Evolutionary conservation across 1,140 invertebrate species (phyloP).

Genomic region (Choristoneura fumiferana): DNA sequence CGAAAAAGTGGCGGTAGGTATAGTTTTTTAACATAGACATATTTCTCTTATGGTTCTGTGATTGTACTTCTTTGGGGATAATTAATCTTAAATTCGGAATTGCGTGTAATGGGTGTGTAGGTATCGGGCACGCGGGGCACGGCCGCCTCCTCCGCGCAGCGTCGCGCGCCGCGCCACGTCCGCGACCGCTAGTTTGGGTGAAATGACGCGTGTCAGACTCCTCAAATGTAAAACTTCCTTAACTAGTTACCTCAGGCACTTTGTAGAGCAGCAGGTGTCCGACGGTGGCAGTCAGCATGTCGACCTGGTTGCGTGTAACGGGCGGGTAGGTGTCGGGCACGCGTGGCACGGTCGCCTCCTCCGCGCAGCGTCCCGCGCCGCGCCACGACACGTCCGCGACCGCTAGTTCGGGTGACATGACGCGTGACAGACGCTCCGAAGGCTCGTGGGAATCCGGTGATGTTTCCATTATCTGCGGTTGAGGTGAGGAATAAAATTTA

Average conservation of each 20-base stretch:
- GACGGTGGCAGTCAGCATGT: conserved; percentile 88
- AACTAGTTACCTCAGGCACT: conserved; percentile 88
- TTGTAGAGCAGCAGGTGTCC: conserved; percentile 88
- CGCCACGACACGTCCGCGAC: conserved; percentile 81
- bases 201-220: conserved; percentile 78
- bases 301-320: conserved; percentile 89
- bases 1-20: too few relatives aligned
- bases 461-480: conserved; percentile 80
- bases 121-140: conserved; percentile 80
- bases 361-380: conserved; percentile 82
- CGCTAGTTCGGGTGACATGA: conserved; percentile 81
- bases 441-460: conserved; percentile 72
- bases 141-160: conserved; percentile 78
- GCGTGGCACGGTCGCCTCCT: conserved; percentile 58
- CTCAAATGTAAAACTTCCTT: too few relatives aligned
- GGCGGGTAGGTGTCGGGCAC: conserved; percentile 85
- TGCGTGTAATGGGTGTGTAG: conserved; percentile 86
- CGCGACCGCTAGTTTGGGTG: conserved; percentile 82
- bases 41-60: too few relatives aligned
- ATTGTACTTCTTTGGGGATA: too few relatives aligned
- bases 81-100: too few relatives aligned
- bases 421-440: conserved; percentile 76
- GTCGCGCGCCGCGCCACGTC: conserved; percentile 81
- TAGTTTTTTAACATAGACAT: too few relatives aligned
- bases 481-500: conserved; percentile 21